These are phyloP conservation scores for Pangasius macronema DNA, from an alignment of 2,797 vertebrate species.

Conservation along the genomic window DNA sequence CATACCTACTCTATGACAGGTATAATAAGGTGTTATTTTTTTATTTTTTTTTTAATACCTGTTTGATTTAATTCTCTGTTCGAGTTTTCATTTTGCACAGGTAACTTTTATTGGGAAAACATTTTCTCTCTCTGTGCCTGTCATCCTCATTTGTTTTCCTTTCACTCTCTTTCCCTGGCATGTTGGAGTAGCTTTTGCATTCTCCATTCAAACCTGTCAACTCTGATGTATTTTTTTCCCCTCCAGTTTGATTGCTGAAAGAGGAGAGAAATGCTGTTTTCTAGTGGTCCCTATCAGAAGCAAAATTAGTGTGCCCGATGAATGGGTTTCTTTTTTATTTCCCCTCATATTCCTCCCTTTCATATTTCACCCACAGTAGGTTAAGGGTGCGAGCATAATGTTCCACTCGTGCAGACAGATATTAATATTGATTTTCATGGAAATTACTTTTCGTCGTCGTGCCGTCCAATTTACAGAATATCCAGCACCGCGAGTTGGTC, in stretches of 20 bases:
- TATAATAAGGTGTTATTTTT: slow-evolving; percentile 33
- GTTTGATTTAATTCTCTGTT: too few relatives aligned
- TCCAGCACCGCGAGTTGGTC: slow-evolving; percentile 33
- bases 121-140: slow-evolving; percentile 14
- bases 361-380: slow-evolving; percentile 51
- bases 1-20: background rate
- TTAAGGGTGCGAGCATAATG: slow-evolving; percentile 49
- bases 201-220: slow-evolving; percentile 37
- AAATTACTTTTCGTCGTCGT: slow-evolving; percentile 52
- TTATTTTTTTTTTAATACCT: slow-evolving; percentile 2
- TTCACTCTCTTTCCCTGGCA: slow-evolving; percentile 13
- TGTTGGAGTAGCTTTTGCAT: slow-evolving; percentile 6
- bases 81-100: slow-evolving; percentile 15
- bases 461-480: slow-evolving; percentile 53
- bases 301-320: slow-evolving; percentile 51
- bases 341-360: slow-evolving; percentile 36
- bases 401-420: slow-evolving; percentile 49
- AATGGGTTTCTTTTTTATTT: slow-evolving; percentile 44
- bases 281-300: slow-evolving; percentile 29
- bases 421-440: slow-evolving; percentile 59
- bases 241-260: slow-evolving; percentile 39
- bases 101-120: slow-evolving; percentile 14
- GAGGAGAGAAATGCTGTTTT: slow-evolving; percentile 46
- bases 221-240: slow-evolving; percentile 43
- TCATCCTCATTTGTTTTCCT: slow-evolving; percentile 17